phyloP scores from a whole-genome alignment of 2,797 vertebrate species.

The Sebastes baramenuke region DNA sequence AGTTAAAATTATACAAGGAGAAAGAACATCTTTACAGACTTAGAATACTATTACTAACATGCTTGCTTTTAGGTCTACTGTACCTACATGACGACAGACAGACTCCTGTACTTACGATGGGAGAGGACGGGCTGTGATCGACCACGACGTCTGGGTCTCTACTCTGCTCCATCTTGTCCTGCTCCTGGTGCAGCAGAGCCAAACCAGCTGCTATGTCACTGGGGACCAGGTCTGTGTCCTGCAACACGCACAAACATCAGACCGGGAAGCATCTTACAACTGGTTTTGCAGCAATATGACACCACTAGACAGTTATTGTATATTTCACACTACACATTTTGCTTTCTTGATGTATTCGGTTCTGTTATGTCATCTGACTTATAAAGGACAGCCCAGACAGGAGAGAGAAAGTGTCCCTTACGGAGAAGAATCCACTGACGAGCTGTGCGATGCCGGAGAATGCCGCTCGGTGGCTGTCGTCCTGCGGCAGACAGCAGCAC shows the following conservation, averaged over 20 bases:
- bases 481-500: constrained; percentile 92
- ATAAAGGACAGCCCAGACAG: background rate
- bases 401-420: constrained; percentile 59
- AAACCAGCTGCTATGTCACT: constrained; percentile 97
- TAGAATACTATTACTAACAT: too few relatives aligned
- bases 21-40: background rate
- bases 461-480: constrained; percentile 90
- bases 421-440: constrained; percentile 91
- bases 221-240: constrained; percentile 97
- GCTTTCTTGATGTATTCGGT: background rate
- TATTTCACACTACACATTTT: background rate
- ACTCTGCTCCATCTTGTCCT: constrained; percentile 87
- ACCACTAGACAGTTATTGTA: background rate
- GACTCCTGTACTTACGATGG: constrained; percentile 78
- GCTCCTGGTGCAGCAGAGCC: constrained; percentile 94
- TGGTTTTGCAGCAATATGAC: background rate
- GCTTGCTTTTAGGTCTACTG: rapidly evolving
- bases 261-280: background rate
- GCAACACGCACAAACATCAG: constrained; percentile 17
- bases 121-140: constrained; percentile 81
- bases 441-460: constrained; percentile 93
- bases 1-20: background rate
- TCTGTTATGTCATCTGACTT: background rate
- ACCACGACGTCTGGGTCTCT: constrained; percentile 84
- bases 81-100: background rate